These are phyloP conservation scores for Chrosomus eos DNA, from an alignment of 2,797 vertebrate genomes.

Conservation along the genomic window DNA sequence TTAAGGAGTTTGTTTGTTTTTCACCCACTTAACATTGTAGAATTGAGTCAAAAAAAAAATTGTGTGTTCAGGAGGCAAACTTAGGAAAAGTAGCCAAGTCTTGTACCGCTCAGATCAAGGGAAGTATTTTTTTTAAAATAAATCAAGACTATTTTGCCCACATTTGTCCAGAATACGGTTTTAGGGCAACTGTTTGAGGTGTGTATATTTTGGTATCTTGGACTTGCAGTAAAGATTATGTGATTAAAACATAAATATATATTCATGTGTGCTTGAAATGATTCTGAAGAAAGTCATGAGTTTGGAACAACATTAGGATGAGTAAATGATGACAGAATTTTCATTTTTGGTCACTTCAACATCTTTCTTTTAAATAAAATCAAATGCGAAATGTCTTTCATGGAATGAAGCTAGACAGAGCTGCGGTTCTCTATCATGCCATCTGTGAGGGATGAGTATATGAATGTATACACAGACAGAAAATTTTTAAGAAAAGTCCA, in stretches of 20 bases:
- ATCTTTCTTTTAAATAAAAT: neutral
- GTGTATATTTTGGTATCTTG: no score
- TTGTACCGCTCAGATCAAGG: no score
- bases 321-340: neutral
- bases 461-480: constrained; percentile 33
- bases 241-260: neutral
- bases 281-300: neutral
- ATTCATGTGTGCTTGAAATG: neutral
- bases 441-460: constrained; percentile 43
- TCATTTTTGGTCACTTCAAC: neutral
- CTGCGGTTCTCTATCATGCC: constrained; percentile 11
- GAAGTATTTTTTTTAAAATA: no score
- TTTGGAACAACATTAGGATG: neutral
- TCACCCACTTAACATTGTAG: no score
- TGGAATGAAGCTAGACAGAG: neutral
- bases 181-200: no score
- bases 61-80: no score
- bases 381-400: neutral
- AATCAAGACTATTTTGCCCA: no score
- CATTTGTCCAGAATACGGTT: no score
- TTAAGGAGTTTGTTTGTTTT: no score
- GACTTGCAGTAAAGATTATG: neutral
- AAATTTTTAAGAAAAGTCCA: constrained; percentile 17
- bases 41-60: no score
- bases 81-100: no score